A percentile compares a stretch with the other conserved stretches of the same genome.
Conservation (phyloP, 2,113 vertebrate species). For the Pongo pygmaeus region DNA sequence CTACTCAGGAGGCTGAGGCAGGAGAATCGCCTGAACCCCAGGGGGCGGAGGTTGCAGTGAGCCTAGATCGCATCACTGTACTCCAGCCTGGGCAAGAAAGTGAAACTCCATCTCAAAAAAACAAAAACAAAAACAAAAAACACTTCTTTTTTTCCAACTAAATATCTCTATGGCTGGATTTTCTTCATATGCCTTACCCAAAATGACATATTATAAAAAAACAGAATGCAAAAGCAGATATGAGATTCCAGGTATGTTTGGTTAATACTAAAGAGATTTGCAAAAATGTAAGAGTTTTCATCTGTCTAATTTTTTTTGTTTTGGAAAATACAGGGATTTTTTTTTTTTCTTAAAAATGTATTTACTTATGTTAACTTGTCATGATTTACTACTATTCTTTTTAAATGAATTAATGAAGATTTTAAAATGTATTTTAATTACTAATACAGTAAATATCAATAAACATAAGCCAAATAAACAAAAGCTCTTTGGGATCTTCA, state of each 20-base stretch:
- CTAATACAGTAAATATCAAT: neutral
- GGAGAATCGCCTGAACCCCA: too few species aligned
- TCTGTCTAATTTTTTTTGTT: neutral
- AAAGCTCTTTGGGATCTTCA: neutral
- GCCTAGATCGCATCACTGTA: too few species aligned
- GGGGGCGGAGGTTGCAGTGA: too few species aligned
- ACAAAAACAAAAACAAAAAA: neutral
- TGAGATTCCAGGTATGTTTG: neutral
- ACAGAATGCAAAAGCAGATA: neutral
- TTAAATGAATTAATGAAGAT: slow-evolving; percentile 29
- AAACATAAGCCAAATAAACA: neutral
- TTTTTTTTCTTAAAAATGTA: slow-evolving; percentile 17
- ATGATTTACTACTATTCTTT: neutral
- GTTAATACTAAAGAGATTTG: neutral
- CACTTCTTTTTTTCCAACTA: neutral
- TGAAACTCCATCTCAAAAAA: too few species aligned
- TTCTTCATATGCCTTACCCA: neutral
- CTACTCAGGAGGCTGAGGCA: too few species aligned
- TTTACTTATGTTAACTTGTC: neutral
- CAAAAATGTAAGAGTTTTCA: neutral
- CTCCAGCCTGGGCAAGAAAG: too few species aligned
- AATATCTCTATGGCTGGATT: neutral
- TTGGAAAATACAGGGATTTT: neutral
- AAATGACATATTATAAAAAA: neutral
- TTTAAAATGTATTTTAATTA: neutral